Conservation (phyloP, 2,888 invertebrate genomes). For the Yponomeuta plumbellus region DNA sequence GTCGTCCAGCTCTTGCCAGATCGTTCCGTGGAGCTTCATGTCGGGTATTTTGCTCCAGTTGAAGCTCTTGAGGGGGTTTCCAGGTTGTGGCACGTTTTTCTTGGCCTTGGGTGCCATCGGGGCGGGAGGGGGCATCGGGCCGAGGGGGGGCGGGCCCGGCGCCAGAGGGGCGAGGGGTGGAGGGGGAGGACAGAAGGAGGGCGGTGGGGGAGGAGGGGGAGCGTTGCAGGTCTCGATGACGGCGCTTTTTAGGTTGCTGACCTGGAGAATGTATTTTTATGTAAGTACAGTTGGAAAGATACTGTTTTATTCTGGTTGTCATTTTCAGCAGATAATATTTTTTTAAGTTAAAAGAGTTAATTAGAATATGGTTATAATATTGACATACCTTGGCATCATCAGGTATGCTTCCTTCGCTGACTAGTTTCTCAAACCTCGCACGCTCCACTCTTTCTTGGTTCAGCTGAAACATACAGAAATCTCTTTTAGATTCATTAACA, state of each 20-base stretch:
- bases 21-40: conserved; percentile 92
- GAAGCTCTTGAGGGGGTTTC: conserved; percentile 95
- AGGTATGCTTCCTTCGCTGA: conserved; percentile 93
- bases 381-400: conserved; percentile 89
- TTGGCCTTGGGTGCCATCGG: conserved; percentile 78
- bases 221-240: conserved; percentile 56
- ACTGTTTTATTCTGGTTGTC: too few species aligned
- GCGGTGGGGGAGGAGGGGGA: conserved; percentile 46
- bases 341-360: too few species aligned
- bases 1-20: conserved; percentile 97
- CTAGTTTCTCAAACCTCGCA: conserved; percentile 87
- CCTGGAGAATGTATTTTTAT: conserved; percentile 33
- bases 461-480: conserved; percentile 51
- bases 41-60: conserved; percentile 98
- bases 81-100: conserved; percentile 95
- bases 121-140: conserved; percentile 68
- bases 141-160: conserved; percentile 78
- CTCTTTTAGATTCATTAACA: too few species aligned
- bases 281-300: too few species aligned
- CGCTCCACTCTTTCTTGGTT: conserved; percentile 88
- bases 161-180: conserved; percentile 75
- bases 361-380: too few species aligned
- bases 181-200: conserved; percentile 74
- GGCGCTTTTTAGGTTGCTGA: conserved; percentile 67
- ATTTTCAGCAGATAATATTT: too few species aligned